Percentiles rank a stretch among this genome's conserved stretches.
Evolutionary conservation across 2,113 vertebrate genomes (phyloP).

Genomic region (Brienomyrus longianalis): DNA sequence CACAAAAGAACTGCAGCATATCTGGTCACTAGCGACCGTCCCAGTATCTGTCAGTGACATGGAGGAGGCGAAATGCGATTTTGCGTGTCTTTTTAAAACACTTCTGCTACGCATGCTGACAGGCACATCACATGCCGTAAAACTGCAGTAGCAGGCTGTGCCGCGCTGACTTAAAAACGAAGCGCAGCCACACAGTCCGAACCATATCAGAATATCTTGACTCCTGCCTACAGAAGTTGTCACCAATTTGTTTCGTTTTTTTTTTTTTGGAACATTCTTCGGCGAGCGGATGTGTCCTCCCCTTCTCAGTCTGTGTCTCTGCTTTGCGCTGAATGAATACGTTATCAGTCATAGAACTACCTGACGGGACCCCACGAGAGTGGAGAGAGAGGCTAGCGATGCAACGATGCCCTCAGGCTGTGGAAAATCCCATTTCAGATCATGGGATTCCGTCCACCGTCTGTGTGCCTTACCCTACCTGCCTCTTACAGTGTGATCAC

Average conservation of each 20-base stretch:
- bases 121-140: neutral
- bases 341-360: neutral
- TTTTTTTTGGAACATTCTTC: neutral
- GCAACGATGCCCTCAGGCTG: neutral
- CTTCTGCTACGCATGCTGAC: neutral
- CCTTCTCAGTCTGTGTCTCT: neutral
- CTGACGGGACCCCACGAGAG: neutral
- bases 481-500: neutral
- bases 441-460: neutral
- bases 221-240: neutral
- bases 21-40: neutral
- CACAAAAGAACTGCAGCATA: neutral
- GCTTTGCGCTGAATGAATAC: neutral
- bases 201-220: neutral
- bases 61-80: too few relatives aligned
- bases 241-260: neutral
- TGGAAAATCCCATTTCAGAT: neutral
- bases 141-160: neutral
- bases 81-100: neutral
- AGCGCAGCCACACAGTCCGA: neutral
- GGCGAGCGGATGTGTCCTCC: neutral
- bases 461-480: neutral
- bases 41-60: too few relatives aligned
- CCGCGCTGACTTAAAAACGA: neutral
- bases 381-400: neutral